Conservation (phyloP, 2,113 vertebrate genomes). For the Anolis carolinensis region DNA sequence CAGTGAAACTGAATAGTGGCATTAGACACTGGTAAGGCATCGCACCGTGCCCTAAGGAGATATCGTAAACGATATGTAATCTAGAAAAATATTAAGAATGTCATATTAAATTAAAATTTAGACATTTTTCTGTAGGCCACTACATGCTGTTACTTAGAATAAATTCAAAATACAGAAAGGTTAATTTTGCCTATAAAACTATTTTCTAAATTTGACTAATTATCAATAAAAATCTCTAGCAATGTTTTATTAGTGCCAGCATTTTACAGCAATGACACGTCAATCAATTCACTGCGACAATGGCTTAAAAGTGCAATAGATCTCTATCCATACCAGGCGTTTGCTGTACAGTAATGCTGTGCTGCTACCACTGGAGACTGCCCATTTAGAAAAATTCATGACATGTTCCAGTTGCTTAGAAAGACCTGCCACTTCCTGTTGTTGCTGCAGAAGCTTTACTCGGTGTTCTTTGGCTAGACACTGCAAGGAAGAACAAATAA, state of each 20-base stretch:
- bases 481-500: conserved; percentile 65
- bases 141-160: not conserved
- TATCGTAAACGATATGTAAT: conserved; percentile 80
- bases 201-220: not conserved
- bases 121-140: not conserved
- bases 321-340: conserved; percentile 81
- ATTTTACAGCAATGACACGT: not conserved
- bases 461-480: conserved; percentile 93
- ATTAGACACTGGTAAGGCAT: conserved; percentile 80
- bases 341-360: conserved; percentile 95
- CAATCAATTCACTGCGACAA: not conserved
- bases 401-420: conserved; percentile 94
- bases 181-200: not conserved
- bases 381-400: conserved; percentile 96
- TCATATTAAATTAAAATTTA: conserved; percentile 16
- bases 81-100: conserved; percentile 61
- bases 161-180: not conserved
- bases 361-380: conserved; percentile 93
- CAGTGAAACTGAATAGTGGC: conserved; percentile 84
- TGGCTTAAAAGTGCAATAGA: not conserved
- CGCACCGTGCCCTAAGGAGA: conserved; percentile 83
- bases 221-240: not conserved
- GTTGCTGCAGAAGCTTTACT: conserved; percentile 90
- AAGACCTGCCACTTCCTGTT: conserved; percentile 89
- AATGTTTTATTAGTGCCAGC: not conserved